Evolutionary conservation across 2,113 vertebrate species (phyloP).

Genomic region (Phyllopteryx taeniolatus): DNA sequence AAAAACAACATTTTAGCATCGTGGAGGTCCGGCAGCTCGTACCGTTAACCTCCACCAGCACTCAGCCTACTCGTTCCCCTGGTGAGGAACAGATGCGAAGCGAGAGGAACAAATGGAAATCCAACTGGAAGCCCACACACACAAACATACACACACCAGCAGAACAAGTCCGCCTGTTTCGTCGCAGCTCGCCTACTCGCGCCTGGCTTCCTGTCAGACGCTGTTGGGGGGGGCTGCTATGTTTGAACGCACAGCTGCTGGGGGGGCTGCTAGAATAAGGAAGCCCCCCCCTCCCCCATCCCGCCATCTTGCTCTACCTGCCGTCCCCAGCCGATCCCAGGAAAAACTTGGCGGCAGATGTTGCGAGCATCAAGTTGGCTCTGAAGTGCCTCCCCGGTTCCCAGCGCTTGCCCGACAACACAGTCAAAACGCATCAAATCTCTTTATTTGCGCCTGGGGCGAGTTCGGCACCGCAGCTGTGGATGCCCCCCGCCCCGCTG

Average conservation of each 20-base stretch:
- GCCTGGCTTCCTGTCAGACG: constrained; percentile 14
- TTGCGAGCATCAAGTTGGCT: constrained; percentile 81
- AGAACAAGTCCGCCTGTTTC: not conserved
- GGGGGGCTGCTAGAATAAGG: constrained; percentile 65
- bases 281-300: constrained; percentile 63
- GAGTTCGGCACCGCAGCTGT: constrained; percentile 90
- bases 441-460: constrained; percentile 92
- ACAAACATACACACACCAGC: constrained; percentile 2
- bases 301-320: constrained; percentile 81
- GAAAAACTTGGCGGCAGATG: constrained; percentile 91
- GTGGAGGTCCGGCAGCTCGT: constrained; percentile 26
- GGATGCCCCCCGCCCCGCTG: constrained; percentile 76
- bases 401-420: constrained; percentile 80
- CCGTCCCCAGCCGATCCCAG: constrained; percentile 84
- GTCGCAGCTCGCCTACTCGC: not conserved
- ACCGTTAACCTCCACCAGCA: constrained; percentile 33
- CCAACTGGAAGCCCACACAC: constrained; percentile 33
- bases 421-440: constrained; percentile 90
- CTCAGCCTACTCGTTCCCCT: constrained; percentile 35
- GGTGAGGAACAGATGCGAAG: constrained; percentile 40
- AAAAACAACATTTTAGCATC: constrained; percentile 1
- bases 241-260: constrained; percentile 75
- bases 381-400: constrained; percentile 87
- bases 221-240: constrained; percentile 56
- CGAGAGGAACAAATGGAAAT: constrained; percentile 37